A percentile compares a stretch with the other conserved stretches of the same genome.
Evolutionary conservation across 1,140 invertebrate genomes (phyloP).

Genomic region (Telenomus remus): DNA sequence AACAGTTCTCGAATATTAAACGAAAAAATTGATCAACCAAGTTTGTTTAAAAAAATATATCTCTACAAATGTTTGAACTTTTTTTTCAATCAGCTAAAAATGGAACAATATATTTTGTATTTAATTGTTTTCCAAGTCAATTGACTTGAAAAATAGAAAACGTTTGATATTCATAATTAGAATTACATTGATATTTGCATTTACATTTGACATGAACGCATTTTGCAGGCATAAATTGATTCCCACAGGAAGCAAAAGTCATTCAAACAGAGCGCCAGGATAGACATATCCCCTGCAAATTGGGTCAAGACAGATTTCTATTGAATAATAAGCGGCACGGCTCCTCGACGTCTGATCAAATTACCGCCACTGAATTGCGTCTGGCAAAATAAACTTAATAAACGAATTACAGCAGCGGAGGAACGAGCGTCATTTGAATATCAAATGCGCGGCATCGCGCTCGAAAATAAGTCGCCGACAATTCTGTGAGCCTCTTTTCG

Average conservation of each 20-base stretch:
- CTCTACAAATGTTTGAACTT: too few species aligned
- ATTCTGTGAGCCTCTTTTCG: constrained; percentile 13
- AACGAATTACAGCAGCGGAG: background rate
- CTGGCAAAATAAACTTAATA: constrained; percentile 1
- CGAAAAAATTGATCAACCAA: too few species aligned
- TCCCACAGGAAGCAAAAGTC: constrained; percentile 12
- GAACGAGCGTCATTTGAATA: constrained; percentile 14
- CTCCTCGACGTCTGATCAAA: constrained; percentile 15
- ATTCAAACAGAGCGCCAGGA: constrained; percentile 27
- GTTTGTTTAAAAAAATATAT: too few species aligned
- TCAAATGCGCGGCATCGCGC: constrained; percentile 14
- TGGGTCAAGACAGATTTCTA: constrained; percentile 42
- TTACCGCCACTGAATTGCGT: constrained; percentile 27
- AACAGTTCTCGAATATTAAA: too few species aligned
- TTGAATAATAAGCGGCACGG: constrained; percentile 21
- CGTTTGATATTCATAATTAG: too few species aligned
- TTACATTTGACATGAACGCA: too few species aligned
- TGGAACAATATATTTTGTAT: too few species aligned
- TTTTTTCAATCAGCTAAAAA: too few species aligned
- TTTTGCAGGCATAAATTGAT: constrained; percentile 42
- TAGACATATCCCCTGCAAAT: constrained; percentile 40
- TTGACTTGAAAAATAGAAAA: too few species aligned
- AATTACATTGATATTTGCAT: too few species aligned
- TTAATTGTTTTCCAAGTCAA: too few species aligned
- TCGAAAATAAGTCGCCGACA: constrained; percentile 13